Evolutionary conservation across 2,797 vertebrate genomes (phyloP), one percentile per base, ranked within the genome.

Genomic region (Cryptoblepharus egeriae): DNA sequence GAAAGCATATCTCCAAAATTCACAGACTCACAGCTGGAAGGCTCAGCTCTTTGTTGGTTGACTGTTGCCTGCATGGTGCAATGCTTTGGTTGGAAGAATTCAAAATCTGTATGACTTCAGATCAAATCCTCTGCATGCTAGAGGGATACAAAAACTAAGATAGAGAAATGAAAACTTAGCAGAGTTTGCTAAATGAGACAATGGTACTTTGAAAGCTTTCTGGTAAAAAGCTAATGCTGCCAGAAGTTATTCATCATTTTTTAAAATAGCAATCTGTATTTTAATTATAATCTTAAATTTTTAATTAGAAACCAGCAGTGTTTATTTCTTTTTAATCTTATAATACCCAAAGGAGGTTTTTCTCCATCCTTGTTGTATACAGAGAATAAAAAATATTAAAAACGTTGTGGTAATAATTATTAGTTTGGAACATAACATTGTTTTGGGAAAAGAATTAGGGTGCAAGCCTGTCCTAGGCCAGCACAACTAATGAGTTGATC

Each of bases 371-470:
- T 76, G 10, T 85, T 86, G 5, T 30, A 77, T 61, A 22, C 1
- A 24, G 75, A 85, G 79, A 88, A 83, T 4, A 61, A 37, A 86
- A 87, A 86, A 76, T 77, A 65, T 61, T 70, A 81, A 30, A 69
- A 91, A 85, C 35, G 42, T 57, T 61, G 79, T 76, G 69, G 77
- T 81, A 90, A 87, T 81, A 77, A 57, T n/a, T 13, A 80, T 52
- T 84, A 76, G 18, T 58, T 71, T 63, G 15, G 16, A 82, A 70
- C n/a, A 70, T 49, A 81, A 69, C 49, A 77, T 26, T 35, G n/a
- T 8, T 28, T 61, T 68, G 42, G 78, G 42, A 4, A n/a, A 22
- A 68, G n/a, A 39, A 32, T 7, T n/a, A n/a, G n/a, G n/a, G n/a
- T n/a, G n/a, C n/a, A n/a, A n/a, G n/a, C n/a, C n/a, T n/a, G n/a